Base-by-base conservation (phyloP, 2,113 vertebrate species). In the Indri indri region DNA sequence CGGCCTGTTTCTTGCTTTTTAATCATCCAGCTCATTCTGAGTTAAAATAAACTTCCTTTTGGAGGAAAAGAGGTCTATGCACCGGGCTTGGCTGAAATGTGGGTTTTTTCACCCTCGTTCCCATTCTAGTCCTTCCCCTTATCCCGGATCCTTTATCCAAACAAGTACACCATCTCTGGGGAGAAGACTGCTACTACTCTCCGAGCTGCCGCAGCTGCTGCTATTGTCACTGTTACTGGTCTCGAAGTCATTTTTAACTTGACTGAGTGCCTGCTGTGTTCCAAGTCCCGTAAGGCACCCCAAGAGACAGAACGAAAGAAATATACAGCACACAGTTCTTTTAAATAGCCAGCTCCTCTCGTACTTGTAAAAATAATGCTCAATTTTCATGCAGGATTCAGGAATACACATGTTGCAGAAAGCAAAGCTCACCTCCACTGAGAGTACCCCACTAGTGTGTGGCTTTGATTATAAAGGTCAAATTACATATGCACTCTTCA, bases 171-270 rank as follows among this genome's bases (percentile, higher is more conserved):
- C 27, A 27, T 88, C 95, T 92, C 59, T n/a, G 42, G 88, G 66
- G 71, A 97, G 71, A 88, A 70, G 86, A 70, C 77, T 23, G 63
- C 83, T 87, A 90, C 94, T 94, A 76, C 79, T 88, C 87, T 61
- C 66, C 37, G 57, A 92, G 65, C 76, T 47, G 23, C 45, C 0
- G 5, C 85, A 81, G 96, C 52, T 84, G 89, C 93, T 93, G 71
- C 85, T 82, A 63, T 54, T 86, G 82, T 93, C 89, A 68, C 66
- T 86, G 73, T 82, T 86, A 23, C 73, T 94, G 61, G 73, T 91
- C 89, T 96, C 86, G 73, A 90, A 96, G 96, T 94, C 97, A 96
- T 95, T 94, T 96, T 96, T 87, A 95, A 98, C 89, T 91, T 95
- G 89, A 95, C 86, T 89, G 83, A 95, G 82, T 94, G 93, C 92